These are phyloP conservation scores for Mormyrops attenuatus DNA, from an alignment of 2,797 vertebrate species.

Conservation along the genomic window DNA sequence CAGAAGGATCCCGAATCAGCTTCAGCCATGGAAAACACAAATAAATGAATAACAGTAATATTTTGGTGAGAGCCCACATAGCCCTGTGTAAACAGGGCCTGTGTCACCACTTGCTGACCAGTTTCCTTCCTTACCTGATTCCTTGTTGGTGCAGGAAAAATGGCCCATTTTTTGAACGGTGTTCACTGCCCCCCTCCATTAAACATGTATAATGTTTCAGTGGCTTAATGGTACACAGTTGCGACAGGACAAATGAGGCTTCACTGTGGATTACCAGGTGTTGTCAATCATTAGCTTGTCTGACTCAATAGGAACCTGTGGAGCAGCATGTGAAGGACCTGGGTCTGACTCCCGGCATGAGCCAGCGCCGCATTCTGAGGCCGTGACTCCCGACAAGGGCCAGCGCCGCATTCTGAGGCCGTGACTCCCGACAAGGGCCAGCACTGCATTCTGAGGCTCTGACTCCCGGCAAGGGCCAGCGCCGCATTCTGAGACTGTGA, in stretches of 20 bases:
- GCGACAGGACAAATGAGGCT: constrained; percentile 2
- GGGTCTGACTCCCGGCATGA: background rate
- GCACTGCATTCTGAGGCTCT: no score
- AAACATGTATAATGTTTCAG: constrained; percentile 8
- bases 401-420: no score
- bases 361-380: no score
- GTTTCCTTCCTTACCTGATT: background rate
- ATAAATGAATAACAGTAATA: constrained; percentile 43
- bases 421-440: no score
- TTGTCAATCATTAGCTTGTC: background rate
- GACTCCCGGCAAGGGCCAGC: no score
- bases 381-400: no score
- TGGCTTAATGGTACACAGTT: background rate
- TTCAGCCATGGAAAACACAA: constrained; percentile 42
- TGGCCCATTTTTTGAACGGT: background rate
- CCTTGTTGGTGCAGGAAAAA: background rate
- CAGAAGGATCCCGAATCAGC: constrained; percentile 28
- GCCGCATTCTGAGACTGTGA: no score
- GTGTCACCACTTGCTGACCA: background rate
- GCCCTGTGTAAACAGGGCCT: background rate
- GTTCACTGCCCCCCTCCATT: background rate
- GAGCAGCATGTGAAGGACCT: background rate
- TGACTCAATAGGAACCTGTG: background rate
- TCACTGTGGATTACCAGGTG: background rate
- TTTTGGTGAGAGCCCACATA: background rate